Evolutionary conservation across 2,113 vertebrate genomes (phyloP).

Genomic region (Noctilio leporinus): DNA sequence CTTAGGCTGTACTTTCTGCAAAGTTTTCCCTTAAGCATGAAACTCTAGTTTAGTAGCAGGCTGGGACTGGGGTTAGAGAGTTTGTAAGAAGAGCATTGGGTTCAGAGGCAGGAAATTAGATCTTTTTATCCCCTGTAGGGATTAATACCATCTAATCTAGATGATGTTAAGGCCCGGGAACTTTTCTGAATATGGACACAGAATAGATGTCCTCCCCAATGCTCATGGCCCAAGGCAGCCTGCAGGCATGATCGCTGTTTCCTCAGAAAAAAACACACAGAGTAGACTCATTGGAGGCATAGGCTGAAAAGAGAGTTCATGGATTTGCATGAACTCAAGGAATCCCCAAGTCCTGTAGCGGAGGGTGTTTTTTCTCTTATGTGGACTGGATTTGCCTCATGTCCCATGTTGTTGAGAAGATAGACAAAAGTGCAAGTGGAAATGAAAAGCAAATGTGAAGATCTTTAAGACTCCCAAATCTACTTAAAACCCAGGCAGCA

Average conservation of each 20-base stretch:
- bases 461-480: not conserved
- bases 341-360: not conserved
- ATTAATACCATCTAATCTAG: too few relatives aligned
- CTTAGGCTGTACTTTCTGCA: not conserved
- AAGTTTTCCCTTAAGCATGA: not conserved
- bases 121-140: not conserved
- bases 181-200: not conserved
- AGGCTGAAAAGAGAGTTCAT: not conserved
- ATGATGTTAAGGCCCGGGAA: not conserved
- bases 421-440: not conserved
- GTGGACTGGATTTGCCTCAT: not conserved
- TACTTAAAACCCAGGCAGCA: not conserved
- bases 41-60: not conserved
- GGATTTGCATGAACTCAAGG: not conserved
- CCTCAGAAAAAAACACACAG: fast-evolving
- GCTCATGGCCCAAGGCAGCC: not conserved
- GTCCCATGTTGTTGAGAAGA: not conserved
- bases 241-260: fast-evolving
- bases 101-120: not conserved
- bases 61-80: not conserved
- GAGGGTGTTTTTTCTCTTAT: not conserved
- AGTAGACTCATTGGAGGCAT: not conserved
- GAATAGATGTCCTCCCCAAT: not conserved
- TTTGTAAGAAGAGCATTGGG: not conserved
- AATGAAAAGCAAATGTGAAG: not conserved